phyloP scores from a whole-genome alignment of 2,113 vertebrate genomes.

The Calidris pygmaea region DNA sequence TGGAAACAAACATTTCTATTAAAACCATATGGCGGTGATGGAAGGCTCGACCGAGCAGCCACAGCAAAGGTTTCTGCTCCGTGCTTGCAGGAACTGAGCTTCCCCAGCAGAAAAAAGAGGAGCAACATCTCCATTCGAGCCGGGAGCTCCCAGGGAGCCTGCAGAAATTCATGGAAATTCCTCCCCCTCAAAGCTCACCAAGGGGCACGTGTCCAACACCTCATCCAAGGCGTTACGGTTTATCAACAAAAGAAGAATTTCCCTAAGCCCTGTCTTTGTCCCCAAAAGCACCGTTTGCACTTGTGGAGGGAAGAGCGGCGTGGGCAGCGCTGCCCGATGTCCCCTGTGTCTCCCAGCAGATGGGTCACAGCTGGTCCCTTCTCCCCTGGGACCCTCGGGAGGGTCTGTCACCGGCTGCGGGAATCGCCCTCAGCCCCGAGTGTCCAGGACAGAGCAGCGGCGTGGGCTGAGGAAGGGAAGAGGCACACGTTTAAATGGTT shows the following conservation, averaged over 20 bases:
- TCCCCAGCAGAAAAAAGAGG: background rate
- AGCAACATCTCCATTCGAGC: background rate
- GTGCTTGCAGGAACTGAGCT: background rate
- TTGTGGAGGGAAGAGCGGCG: background rate
- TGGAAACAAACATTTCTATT: background rate
- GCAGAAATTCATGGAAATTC: slow-evolving; percentile 3
- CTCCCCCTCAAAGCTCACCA: background rate
- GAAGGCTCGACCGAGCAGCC: background rate
- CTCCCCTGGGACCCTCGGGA: background rate
- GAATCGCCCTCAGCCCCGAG: rapidly evolving
- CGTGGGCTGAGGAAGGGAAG: background rate
- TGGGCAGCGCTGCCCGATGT: background rate
- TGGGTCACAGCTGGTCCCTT: background rate
- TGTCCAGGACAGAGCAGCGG: background rate
- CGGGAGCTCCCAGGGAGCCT: background rate
- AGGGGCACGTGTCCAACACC: background rate
- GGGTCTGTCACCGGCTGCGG: background rate
- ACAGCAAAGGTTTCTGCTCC: background rate
- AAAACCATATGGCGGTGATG: background rate
- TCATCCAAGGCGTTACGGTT: background rate
- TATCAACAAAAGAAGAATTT: background rate
- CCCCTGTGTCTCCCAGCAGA: background rate
- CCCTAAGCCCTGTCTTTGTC: background rate
- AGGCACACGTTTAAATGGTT: rapidly evolving
- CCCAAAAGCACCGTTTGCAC: background rate